Evolutionary conservation across 2,113 vertebrate species (phyloP).

Genomic region (Eurypyga helias): DNA sequence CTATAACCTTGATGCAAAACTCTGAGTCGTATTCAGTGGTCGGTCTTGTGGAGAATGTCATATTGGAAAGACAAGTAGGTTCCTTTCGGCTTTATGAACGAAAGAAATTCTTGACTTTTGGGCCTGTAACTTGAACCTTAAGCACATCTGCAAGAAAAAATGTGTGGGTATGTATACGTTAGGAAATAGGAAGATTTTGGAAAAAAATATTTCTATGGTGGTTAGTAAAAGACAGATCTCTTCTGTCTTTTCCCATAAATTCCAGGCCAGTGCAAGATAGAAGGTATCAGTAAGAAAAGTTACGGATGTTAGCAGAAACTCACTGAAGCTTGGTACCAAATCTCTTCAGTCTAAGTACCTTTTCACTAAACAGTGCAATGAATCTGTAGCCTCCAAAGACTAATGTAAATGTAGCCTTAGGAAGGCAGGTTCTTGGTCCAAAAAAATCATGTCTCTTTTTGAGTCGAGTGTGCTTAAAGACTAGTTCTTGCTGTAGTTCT

Average conservation of each 20-base stretch:
- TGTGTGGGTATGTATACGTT: neutral
- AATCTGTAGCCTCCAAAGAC: neutral
- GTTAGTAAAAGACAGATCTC: neutral
- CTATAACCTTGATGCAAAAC: neutral
- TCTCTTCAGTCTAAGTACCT: neutral
- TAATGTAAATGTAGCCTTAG: neutral
- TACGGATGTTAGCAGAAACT: neutral
- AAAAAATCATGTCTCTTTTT: neutral
- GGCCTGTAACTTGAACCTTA: neutral
- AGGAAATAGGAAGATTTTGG: neutral
- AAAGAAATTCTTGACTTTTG: neutral
- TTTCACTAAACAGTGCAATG: neutral
- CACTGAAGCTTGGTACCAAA: neutral
- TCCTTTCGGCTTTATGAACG: neutral
- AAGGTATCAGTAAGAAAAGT: neutral
- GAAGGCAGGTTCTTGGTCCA: conserved; percentile 7
- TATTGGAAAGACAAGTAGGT: neutral
- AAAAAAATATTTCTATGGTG: neutral
- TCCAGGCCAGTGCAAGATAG: neutral
- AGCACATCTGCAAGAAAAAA: neutral
- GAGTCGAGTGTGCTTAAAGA: neutral
- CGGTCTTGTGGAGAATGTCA: neutral
- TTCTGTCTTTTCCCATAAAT: conserved; percentile 4
- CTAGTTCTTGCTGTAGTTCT: neutral
- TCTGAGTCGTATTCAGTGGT: rapidly evolving